A percentile compares a stretch with the other conserved stretches of the same genome.
These are phyloP conservation scores for Heliconius ismenius DNA, from an alignment of 2,888 invertebrate species.

Conservation along the genomic window DNA sequence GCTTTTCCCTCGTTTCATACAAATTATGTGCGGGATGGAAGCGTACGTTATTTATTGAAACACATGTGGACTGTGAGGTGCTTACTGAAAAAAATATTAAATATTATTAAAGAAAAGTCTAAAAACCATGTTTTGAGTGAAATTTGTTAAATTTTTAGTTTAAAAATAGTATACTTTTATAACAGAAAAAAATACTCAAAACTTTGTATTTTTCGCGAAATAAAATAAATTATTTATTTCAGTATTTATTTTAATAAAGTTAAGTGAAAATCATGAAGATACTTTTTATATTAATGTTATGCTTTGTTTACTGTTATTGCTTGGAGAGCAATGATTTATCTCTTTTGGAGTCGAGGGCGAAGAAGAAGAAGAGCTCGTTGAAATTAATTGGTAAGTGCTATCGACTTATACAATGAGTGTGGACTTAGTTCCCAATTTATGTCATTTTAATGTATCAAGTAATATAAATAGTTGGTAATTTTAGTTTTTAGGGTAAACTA, in stretches of 20 bases:
- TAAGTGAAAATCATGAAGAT: constrained; percentile 57
- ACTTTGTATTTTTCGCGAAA: too few relatives aligned
- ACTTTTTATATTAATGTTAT: constrained; percentile 54
- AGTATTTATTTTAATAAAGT: constrained; percentile 3
- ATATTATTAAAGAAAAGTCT: background rate
- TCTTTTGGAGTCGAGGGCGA: constrained; percentile 66
- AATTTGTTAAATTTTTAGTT: background rate
- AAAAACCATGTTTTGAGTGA: too few relatives aligned
- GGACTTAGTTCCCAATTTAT: background rate
- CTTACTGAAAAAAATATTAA: background rate
- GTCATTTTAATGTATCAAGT: background rate
- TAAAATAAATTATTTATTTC: too few relatives aligned
- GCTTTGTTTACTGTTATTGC: constrained; percentile 67
- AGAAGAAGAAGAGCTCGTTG: constrained; percentile 65
- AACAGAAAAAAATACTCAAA: background rate
- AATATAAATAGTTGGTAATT: too few relatives aligned
- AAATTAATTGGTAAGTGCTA: constrained; percentile 65
- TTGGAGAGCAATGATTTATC: constrained; percentile 58
- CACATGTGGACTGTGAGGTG: constrained; percentile 50
- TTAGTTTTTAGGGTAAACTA: too few relatives aligned
- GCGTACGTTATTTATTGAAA: constrained; percentile 65
- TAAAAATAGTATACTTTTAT: background rate
- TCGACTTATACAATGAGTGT: background rate
- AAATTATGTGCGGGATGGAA: constrained; percentile 54
- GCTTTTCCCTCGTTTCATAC: constrained; percentile 61